phyloP scores from a whole-genome alignment of 2,797 vertebrate genomes.

The Scomberomorus guttatus region DNA sequence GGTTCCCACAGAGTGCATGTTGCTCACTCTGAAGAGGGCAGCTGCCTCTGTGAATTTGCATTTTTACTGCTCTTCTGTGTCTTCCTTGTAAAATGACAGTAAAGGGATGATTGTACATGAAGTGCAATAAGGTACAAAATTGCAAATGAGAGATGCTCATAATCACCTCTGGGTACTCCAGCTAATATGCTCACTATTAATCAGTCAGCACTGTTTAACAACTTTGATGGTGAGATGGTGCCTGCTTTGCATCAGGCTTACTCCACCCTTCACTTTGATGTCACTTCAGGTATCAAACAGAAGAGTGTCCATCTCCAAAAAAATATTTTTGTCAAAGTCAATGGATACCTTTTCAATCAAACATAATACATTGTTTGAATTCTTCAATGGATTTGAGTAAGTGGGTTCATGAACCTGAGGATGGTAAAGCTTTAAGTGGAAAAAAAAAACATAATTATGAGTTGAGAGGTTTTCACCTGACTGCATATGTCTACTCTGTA shows the following conservation, averaged over 20 bases:
- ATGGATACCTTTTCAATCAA: background rate
- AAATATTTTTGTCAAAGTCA: background rate
- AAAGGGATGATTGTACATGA: background rate
- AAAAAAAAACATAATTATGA: background rate
- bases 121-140: constrained; percentile 10
- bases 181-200: constrained; percentile 6
- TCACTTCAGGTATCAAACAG: background rate
- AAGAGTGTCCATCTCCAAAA: background rate
- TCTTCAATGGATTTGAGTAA: constrained; percentile 2
- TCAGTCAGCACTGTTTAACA: background rate
- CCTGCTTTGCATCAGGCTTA: background rate
- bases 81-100: background rate
- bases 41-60: background rate
- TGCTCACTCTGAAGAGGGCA: background rate
- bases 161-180: background rate
- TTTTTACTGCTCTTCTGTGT: constrained; percentile 4
- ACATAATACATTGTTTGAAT: constrained; percentile 5
- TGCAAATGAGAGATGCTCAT: background rate
- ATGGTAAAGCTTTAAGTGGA: background rate
- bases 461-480: background rate
- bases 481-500: background rate
- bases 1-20: background rate
- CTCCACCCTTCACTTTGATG: background rate
- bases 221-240: background rate
- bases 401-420: background rate